Evolutionary conservation across 2,888 invertebrate species (phyloP).

Genomic region (Platycheirus rosarum): DNA sequence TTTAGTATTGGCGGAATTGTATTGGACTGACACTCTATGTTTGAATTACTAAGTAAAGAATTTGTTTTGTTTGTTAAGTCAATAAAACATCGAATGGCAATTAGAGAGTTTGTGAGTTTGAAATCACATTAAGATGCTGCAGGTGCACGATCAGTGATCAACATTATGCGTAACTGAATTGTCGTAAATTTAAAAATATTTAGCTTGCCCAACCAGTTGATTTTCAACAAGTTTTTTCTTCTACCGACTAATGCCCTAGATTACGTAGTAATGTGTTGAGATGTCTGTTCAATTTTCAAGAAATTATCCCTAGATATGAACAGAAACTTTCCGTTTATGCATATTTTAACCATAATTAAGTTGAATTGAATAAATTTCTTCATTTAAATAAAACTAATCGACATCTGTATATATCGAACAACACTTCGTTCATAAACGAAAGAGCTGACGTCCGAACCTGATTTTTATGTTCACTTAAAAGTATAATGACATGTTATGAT

Average conservation of each 20-base stretch:
- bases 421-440: background rate
- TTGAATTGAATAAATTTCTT: too few species aligned
- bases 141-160: constrained; percentile 26
- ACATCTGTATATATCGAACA: too few species aligned
- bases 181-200: background rate
- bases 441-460: background rate
- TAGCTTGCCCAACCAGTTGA: background rate
- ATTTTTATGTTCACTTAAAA: background rate
- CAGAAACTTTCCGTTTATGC: too few species aligned
- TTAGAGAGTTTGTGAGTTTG: constrained; percentile 38
- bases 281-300: too few species aligned
- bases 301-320: too few species aligned
- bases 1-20: constrained; percentile 26
- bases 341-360: too few species aligned
- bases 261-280: too few species aligned
- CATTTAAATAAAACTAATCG: too few species aligned
- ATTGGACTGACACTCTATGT: constrained; percentile 37
- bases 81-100: constrained; percentile 55
- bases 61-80: constrained; percentile 25
- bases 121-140: background rate
- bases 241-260: background rate
- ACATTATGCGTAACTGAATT: constrained; percentile 14
- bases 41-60: constrained; percentile 8
- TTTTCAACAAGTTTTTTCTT: background rate
- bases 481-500: too few species aligned